Percentiles rank a stretch among this genome's conserved stretches.
Conservation (phyloP, 2,888 invertebrate species). For the Creontiades dilutus region DNA sequence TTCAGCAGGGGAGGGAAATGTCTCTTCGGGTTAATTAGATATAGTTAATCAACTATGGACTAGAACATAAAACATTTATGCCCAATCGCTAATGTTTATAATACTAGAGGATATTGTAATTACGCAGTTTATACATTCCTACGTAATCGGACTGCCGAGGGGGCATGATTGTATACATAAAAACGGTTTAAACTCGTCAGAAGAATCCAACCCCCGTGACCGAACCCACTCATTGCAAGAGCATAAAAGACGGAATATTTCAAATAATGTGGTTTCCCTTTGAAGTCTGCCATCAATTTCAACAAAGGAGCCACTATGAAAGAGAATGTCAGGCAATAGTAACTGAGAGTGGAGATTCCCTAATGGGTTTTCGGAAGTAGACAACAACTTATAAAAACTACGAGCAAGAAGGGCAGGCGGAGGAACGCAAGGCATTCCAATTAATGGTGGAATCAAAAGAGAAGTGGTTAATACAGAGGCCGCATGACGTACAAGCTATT, state of each 20-base stretch:
- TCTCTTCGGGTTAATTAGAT: too few relatives aligned
- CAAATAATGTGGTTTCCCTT: constrained; percentile 18
- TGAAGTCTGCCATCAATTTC: constrained; percentile 35
- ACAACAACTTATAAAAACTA: constrained; percentile 68
- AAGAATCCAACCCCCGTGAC: too few relatives aligned
- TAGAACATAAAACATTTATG: too few relatives aligned
- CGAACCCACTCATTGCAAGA: background rate
- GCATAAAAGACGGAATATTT: constrained; percentile 22
- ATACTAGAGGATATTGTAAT: too few relatives aligned
- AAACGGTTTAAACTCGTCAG: too few relatives aligned
- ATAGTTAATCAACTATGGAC: too few relatives aligned
- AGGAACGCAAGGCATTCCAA: constrained; percentile 68
- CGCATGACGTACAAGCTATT: constrained; percentile 70
- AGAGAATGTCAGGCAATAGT: constrained; percentile 54
- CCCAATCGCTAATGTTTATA: too few relatives aligned
- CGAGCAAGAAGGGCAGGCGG: constrained; percentile 43
- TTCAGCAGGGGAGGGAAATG: too few relatives aligned
- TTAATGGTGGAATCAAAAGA: constrained; percentile 70
- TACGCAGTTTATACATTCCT: too few relatives aligned
- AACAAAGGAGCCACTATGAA: constrained; percentile 43
- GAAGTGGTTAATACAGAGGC: constrained; percentile 71
- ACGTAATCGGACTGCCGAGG: too few relatives aligned
- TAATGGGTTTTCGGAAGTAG: constrained; percentile 60
- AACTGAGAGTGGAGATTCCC: constrained; percentile 49
- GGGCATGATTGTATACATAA: too few relatives aligned